phyloP scores from a whole-genome alignment of 2,797 vertebrate genomes.

The Phaenicophaeus curvirostris region DNA sequence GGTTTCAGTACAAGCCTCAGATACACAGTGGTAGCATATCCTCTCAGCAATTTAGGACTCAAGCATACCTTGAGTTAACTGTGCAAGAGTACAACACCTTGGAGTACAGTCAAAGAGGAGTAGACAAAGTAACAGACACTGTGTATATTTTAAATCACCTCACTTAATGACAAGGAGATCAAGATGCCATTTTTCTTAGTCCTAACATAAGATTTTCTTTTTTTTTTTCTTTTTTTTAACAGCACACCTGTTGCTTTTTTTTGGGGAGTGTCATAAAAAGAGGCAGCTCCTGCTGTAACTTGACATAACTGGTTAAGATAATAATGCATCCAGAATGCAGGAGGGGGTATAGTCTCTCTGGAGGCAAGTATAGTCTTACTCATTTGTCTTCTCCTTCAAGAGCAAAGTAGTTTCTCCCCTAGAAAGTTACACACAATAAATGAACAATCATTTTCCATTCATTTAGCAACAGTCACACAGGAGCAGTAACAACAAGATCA shows the following conservation, averaged over 20 bases:
- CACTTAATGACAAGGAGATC: background rate
- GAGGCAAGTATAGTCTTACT: background rate
- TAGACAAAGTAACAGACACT: background rate
- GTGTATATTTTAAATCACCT: background rate
- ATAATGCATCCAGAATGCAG: background rate
- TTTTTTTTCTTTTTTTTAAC: background rate
- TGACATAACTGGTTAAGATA: background rate
- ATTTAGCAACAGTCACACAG: background rate
- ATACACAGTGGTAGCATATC: fast-evolving
- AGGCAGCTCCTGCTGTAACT: background rate
- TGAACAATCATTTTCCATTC: background rate
- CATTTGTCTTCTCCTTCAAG: background rate
- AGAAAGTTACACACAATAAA: fast-evolving
- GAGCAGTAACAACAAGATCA: fast-evolving
- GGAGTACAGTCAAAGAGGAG: background rate
- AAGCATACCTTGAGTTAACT: fast-evolving
- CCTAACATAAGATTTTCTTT: background rate
- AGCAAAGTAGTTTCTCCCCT: background rate
- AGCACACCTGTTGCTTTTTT: background rate
- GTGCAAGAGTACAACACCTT: background rate
- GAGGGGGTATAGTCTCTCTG: background rate
- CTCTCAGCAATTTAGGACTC: background rate
- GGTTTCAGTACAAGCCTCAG: background rate
- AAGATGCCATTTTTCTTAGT: background rate
- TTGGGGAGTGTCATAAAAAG: no score